A percentile compares a stretch with the other conserved stretches of the same genome.
These are phyloP conservation scores for Phengaris alcon DNA, from an alignment of 2,888 invertebrate genomes.

Conservation along the genomic window DNA sequence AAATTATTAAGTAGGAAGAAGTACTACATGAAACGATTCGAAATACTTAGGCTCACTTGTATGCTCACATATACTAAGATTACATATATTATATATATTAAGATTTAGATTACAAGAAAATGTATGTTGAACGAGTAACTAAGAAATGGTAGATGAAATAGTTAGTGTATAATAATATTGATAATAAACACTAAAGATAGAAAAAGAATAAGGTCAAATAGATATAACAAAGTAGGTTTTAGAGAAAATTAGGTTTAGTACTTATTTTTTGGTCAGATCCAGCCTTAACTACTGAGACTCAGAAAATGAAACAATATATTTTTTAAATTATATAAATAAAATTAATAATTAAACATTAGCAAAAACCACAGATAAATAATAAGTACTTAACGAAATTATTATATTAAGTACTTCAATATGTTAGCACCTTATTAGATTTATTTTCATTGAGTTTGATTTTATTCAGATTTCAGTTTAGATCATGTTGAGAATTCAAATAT, in stretches of 20 bases:
- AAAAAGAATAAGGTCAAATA: background rate
- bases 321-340: slow-evolving; percentile 10
- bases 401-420: slow-evolving; percentile 54
- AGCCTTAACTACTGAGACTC: background rate
- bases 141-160: too few relatives aligned
- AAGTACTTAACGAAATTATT: slow-evolving; percentile 37
- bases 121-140: too few relatives aligned
- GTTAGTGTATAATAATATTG: too few relatives aligned
- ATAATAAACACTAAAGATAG: too few relatives aligned
- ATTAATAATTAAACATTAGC: slow-evolving; percentile 30
- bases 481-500: slow-evolving; percentile 20
- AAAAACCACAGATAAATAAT: slow-evolving; percentile 27
- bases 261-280: background rate
- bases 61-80: too few relatives aligned
- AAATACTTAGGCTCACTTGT: too few relatives aligned
- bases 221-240: background rate
- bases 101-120: too few relatives aligned
- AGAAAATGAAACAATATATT: background rate
- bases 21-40: too few relatives aligned
- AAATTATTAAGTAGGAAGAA: too few relatives aligned
- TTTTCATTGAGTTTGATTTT: background rate
- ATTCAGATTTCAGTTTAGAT: slow-evolving; percentile 7
- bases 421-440: slow-evolving; percentile 47
- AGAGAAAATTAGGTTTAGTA: background rate
- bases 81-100: too few relatives aligned